Conservation (phyloP, 1,140 invertebrate genomes). For the Drosophila novamexicana region DNA sequence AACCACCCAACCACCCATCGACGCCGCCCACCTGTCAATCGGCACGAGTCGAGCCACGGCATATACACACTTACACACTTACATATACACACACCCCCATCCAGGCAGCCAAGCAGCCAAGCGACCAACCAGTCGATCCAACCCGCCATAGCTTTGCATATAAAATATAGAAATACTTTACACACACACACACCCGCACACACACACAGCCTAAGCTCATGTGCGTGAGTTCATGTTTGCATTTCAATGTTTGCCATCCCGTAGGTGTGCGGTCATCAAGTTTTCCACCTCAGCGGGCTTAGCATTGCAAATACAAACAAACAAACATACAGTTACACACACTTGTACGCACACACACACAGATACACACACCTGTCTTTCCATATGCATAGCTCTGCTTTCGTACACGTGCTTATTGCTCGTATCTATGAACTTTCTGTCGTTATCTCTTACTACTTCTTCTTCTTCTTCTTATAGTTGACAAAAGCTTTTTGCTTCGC, state of each 20-base stretch:
- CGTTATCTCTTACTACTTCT: no score
- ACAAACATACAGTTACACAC: slow-evolving; percentile 12
- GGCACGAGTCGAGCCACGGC: neutral
- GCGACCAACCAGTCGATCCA: slow-evolving; percentile 9
- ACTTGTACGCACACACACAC: neutral
- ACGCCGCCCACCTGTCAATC: neutral
- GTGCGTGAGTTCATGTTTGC: slow-evolving; percentile 55
- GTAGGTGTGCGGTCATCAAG: slow-evolving; percentile 56
- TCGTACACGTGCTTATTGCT: no score
- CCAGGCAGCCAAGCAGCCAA: slow-evolving; percentile 7
- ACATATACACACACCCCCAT: neutral
- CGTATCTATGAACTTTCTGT: no score
- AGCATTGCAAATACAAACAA: neutral
- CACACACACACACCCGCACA: slow-evolving; percentile 4
- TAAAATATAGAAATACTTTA: slow-evolving; percentile 40
- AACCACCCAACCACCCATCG: neutral
- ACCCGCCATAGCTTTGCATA: slow-evolving; percentile 26
- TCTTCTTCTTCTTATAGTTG: no score
- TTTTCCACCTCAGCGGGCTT: slow-evolving; percentile 29
- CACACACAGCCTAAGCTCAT: slow-evolving; percentile 10
- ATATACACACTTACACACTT: neutral
- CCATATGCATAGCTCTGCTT: no score
- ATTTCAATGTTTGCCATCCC: slow-evolving; percentile 55
- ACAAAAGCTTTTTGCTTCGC: no score
- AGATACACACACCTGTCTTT: no score